These are phyloP conservation scores for Ophiothrix spiculata DNA, from an alignment of 35 echinoderm and acorn worm species.

Conservation along the genomic window DNA sequence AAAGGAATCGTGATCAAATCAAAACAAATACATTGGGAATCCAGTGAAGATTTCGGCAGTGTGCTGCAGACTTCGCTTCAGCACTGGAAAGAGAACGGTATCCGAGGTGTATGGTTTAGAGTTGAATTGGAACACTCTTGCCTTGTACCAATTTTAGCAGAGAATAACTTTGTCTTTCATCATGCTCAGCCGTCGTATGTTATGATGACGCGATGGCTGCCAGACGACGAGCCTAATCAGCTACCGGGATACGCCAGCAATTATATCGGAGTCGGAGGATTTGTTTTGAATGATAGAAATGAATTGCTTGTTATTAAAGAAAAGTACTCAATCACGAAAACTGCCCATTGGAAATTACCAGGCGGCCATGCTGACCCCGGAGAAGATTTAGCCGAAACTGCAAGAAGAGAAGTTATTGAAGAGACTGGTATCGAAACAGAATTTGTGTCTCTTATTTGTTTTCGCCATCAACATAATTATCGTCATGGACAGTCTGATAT, in stretches of 20 bases:
- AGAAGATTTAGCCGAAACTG: conserved; percentile 59
- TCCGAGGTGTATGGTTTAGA: conserved; percentile 1
- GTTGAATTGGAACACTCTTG: background rate
- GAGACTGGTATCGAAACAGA: conserved; percentile 69
- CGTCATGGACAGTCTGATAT: conserved; percentile 65
- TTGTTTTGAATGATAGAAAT: conserved; percentile 72
- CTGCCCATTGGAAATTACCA: conserved; percentile 55
- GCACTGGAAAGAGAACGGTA: background rate
- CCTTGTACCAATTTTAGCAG: background rate
- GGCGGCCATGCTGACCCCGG: conserved; percentile 53
- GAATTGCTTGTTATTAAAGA: conserved; percentile 68
- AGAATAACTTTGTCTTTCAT: conserved; percentile 72
- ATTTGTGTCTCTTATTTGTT: conserved; percentile 57
- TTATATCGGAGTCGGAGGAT: conserved; percentile 74
- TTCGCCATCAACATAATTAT: conserved; percentile 64
- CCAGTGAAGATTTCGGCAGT: background rate
- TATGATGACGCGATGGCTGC: conserved; percentile 78
- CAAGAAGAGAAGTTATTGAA: conserved; percentile 58
- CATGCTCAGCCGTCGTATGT: conserved; percentile 73
- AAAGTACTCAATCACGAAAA: conserved; percentile 16
- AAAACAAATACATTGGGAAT: background rate
- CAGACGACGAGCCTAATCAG: conserved; percentile 62
- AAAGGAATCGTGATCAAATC: background rate
- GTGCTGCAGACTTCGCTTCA: background rate
- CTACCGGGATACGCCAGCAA: conserved; percentile 57